phyloP scores from a whole-genome alignment of 2,888 invertebrate genomes.

The Phengaris arion region DNA sequence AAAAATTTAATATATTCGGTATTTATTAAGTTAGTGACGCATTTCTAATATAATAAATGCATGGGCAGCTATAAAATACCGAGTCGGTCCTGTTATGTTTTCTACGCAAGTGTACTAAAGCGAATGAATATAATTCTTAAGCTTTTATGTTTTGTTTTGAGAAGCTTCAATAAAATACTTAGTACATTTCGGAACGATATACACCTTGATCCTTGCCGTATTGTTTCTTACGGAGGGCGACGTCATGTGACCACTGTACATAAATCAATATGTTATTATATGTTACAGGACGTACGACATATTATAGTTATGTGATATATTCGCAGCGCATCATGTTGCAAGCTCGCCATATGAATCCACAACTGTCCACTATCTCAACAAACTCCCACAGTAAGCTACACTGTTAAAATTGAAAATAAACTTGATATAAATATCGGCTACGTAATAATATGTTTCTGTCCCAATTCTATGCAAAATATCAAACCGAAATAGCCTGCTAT shows the following conservation, averaged over 20 bases:
- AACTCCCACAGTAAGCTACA: neutral
- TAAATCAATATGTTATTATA: constrained; percentile 45
- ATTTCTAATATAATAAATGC: too few relatives aligned
- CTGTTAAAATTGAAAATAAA: neutral
- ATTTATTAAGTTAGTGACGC: too few relatives aligned
- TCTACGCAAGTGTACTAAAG: neutral
- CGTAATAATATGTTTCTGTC: too few relatives aligned
- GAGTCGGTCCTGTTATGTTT: neutral
- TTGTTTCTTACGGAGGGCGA: constrained; percentile 55
- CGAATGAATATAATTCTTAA: neutral
- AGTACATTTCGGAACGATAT: constrained; percentile 52
- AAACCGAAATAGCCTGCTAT: neutral
- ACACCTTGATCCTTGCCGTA: constrained; percentile 59
- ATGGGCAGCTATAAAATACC: neutral
- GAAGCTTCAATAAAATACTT: neutral
- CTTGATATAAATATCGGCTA: too few relatives aligned
- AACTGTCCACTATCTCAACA: neutral
- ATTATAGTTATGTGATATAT: neutral
- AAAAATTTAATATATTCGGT: too few relatives aligned
- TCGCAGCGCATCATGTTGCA: neutral
- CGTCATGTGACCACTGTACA: constrained; percentile 39
- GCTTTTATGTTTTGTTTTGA: neutral
- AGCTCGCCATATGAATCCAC: neutral
- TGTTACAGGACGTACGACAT: neutral
- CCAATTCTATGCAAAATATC: neutral